These are phyloP conservation scores for Tipula confusa DNA, from an alignment of 2,888 invertebrate species.

Conservation along the genomic window DNA sequence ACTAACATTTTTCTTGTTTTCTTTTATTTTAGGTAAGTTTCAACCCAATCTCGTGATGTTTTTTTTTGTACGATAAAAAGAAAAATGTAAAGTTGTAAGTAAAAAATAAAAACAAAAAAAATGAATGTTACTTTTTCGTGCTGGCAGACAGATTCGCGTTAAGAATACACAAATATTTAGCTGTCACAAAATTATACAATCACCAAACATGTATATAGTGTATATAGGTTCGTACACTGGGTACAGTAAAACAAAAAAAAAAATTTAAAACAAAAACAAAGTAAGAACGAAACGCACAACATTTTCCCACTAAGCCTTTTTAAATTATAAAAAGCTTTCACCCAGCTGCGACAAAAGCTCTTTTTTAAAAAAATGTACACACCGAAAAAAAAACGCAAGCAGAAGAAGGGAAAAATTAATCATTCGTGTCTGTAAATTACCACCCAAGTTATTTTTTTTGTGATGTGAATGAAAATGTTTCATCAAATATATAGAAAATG, in stretches of 20 bases:
- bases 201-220: not conserved
- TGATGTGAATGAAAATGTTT: slow-evolving; percentile 15
- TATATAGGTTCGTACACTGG: not conserved
- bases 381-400: not conserved
- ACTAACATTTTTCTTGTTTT: not conserved
- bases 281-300: not conserved
- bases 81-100: not conserved
- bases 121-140: not conserved
- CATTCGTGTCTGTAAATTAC: not conserved
- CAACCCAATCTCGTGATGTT: not conserved
- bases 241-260: not conserved
- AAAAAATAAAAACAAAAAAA: too few relatives aligned
- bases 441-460: not conserved
- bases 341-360: not conserved
- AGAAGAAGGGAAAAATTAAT: not conserved
- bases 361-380: not conserved
- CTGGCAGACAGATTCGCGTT: not conserved
- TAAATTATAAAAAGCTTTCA: slow-evolving; percentile 6
- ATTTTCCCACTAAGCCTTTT: not conserved
- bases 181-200: not conserved
- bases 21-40: not conserved
- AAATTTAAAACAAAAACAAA: not conserved
- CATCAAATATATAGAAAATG: not conserved
- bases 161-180: not conserved
- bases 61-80: not conserved